Evolutionary conservation across 2,797 vertebrate genomes (phyloP).

Genomic region (Chelon auratus): DNA sequence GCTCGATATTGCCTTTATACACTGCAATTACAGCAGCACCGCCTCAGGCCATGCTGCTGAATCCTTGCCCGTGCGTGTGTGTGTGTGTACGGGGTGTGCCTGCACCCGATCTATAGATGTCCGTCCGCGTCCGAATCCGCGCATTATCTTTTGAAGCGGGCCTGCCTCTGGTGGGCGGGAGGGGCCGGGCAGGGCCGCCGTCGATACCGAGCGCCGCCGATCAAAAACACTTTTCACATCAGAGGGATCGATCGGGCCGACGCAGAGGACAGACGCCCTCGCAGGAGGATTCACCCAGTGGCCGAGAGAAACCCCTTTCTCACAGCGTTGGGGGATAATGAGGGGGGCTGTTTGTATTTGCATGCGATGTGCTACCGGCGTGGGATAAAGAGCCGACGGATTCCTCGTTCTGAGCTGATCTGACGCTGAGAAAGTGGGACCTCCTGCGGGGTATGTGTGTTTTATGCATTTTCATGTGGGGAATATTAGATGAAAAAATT

Average conservation of each 20-base stretch:
- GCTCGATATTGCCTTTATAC: slow-evolving; percentile 61
- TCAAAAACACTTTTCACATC: slow-evolving; percentile 76
- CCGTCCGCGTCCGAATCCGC: slow-evolving; percentile 46
- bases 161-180: slow-evolving; percentile 35
- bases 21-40: slow-evolving; percentile 59
- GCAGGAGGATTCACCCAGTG: slow-evolving; percentile 38
- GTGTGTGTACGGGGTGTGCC: background rate
- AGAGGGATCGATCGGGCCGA: slow-evolving; percentile 64
- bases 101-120: slow-evolving; percentile 48
- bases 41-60: slow-evolving; percentile 45
- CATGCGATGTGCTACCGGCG: background rate
- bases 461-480: slow-evolving; percentile 41
- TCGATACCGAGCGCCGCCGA: slow-evolving; percentile 64
- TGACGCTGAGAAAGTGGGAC: slow-evolving; percentile 10
- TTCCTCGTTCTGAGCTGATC: slow-evolving; percentile 26
- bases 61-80: background rate
- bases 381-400: slow-evolving; percentile 36
- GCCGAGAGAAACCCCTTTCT: slow-evolving; percentile 31
- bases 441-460: slow-evolving; percentile 30
- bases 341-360: slow-evolving; percentile 42
- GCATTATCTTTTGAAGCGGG: slow-evolving; percentile 55
- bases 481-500: slow-evolving; percentile 49
- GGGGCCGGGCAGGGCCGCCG: slow-evolving; percentile 27
- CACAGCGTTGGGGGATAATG: slow-evolving; percentile 47
- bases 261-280: slow-evolving; percentile 43